Conservation (phyloP, 2,888 invertebrate genomes). For the Microplitis manilae region DNA sequence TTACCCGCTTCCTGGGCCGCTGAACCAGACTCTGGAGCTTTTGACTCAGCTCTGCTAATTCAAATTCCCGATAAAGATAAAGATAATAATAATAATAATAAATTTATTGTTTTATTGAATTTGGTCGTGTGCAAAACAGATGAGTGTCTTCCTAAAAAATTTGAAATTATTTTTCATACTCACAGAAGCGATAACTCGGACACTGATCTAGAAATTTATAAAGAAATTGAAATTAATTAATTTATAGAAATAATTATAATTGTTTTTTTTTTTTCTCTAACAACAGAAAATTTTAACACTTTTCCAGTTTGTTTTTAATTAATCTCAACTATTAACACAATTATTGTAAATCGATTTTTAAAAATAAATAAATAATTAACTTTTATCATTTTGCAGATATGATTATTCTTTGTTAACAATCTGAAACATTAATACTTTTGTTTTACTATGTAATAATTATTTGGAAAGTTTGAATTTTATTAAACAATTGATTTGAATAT, state of each 20-base stretch:
- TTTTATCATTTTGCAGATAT: no score
- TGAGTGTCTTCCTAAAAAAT: conserved; percentile 64
- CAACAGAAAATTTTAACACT: not conserved
- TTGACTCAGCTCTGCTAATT: conserved; percentile 55
- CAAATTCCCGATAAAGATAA: conserved; percentile 55
- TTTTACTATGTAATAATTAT: no score
- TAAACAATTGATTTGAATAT: no score
- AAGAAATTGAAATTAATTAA: conserved; percentile 56
- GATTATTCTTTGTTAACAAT: no score
- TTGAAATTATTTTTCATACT: conserved; percentile 58
- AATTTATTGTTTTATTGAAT: conserved; percentile 60
- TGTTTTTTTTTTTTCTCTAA: not conserved
- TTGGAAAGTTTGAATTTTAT: no score
- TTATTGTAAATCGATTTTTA: no score
- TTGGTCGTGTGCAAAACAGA: conserved; percentile 62
- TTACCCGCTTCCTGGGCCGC: conserved; percentile 56
- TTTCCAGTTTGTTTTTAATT: not conserved
- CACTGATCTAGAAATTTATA: conserved; percentile 51
- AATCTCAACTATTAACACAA: no score
- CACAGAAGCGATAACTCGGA: conserved; percentile 56
- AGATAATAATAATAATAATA: conserved; percentile 23
- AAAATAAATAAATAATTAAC: no score
- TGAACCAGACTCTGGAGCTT: conserved; percentile 53
- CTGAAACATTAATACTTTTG: no score
- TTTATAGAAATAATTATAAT: not conserved